These are phyloP conservation scores for Rhadinocentrus ornatus DNA, from an alignment of 2,797 vertebrate species.

Conservation along the genomic window DNA sequence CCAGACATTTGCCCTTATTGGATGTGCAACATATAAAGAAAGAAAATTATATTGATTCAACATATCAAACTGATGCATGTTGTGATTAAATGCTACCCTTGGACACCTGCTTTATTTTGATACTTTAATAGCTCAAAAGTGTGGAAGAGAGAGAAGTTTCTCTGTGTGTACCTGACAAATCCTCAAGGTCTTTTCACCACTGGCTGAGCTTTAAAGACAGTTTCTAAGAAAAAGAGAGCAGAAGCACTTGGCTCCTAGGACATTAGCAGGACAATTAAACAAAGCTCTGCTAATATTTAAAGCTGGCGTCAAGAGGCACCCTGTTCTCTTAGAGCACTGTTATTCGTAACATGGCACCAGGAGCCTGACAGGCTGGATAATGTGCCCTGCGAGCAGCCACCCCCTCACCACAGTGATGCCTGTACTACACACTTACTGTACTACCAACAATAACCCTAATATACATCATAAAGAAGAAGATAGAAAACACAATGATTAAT, in stretches of 20 bases:
- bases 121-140: conserved; percentile 4
- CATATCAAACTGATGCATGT: not conserved
- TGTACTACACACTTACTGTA: conserved; percentile 29
- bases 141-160: conserved; percentile 11
- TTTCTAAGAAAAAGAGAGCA: conserved; percentile 52
- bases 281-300: conserved; percentile 80
- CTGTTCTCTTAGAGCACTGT: conserved; percentile 53
- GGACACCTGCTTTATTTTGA: conserved; percentile 25
- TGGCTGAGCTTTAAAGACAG: conserved; percentile 68
- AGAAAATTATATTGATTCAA: conserved; percentile 9
- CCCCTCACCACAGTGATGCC: conserved; percentile 32
- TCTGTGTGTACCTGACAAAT: conserved; percentile 48
- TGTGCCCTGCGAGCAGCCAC: conserved; percentile 54
- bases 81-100: conserved; percentile 1
- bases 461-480: conserved; percentile 45
- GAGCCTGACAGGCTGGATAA: conserved; percentile 69
- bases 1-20: conserved; percentile 3
- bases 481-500: conserved; percentile 51
- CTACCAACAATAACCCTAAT: conserved; percentile 40
- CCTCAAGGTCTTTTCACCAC: conserved; percentile 52
- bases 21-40: not conserved
- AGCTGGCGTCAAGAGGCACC: conserved; percentile 65
- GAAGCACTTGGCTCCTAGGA: conserved; percentile 58
- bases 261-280: conserved; percentile 78
- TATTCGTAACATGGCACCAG: conserved; percentile 42